Base-by-base conservation (phyloP, 2,888 invertebrate species). In the Caenorhabditis plicata region DNA sequence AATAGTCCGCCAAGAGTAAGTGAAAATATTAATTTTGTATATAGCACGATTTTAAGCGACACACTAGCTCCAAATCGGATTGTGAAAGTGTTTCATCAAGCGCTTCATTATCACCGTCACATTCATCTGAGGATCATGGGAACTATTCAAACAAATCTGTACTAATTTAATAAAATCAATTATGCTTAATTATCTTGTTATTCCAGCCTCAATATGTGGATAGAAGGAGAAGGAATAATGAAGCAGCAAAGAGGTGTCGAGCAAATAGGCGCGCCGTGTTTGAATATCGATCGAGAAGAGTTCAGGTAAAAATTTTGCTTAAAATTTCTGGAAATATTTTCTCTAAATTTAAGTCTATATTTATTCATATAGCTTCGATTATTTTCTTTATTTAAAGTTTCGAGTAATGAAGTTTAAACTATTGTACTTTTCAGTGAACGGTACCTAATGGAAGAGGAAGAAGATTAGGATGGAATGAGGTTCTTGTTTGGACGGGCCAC, bases 221-320 rank as follows among this genome's bases (percentile, higher is more conserved):
- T 55, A 73, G 84, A n/a, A 75, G 84, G 3, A 70, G 80, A 15
- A 51, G 83, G 23, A 84, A 84, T 71, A 84, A 84, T 68, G 83
- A 83, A 67, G 84, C 84, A 5, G 83, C 83, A 3, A 75, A 83
- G 52, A 78, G 83, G 61, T 84, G 83, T 63, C 75, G 84, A 8
- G 83, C 83, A 61, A 83, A 83, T 68, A 71, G 84, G 26, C 80
- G 83, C 56, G 78, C 81, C 29, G 75, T 81, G 13, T 81, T 80
- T 46, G 81, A 81, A 42, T 75, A 82, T 48, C 81, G 82, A 5
- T 80, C 80, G 45, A 73, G 82, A 50, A 73, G 83, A 5, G 81
- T 72, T 40, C 66, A 68, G 54, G 71, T 68, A 3, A 38, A 32
- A 11, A 25, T 17, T 35, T 15, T 20, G 17, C 17, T 25, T 15